Base-by-base conservation (phyloP, 1,140 invertebrate species). In the Bursaphelenchus mucronatus region DNA sequence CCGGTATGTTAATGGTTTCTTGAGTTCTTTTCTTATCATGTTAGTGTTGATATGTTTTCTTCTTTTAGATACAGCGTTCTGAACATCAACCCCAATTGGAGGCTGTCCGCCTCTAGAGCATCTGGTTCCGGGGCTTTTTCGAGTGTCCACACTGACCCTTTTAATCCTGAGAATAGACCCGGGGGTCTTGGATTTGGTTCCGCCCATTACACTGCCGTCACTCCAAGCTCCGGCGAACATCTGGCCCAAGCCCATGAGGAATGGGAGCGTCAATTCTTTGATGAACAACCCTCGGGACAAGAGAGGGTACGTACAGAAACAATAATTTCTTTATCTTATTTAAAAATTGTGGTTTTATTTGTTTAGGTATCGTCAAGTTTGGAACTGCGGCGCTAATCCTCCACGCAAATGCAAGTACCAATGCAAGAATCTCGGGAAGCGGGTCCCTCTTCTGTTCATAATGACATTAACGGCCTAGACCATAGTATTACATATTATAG, bases 211-310 rank as follows among this genome's bases (percentile, higher is more conserved):
- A 59, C 57, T 1, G 57, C 57, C 40, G 57, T 59, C 40, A 39
- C 57, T n/a, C 57, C 57, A 17, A 44, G 40, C 11, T 44, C 57
- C 11, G 11, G 40, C 30, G 57, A 39, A n/a, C 57, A 44, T 13
- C 40, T 59, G 40, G 21, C 19, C 2, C 54, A 55, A 6, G 61
- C 61, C 11, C 61, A 65, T 15, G 57, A 64, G 3, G 61, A 63
- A 41, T 63, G 58, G 59, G 61, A 63, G 56, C 61, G 61, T 11
- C 61, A 63, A 58, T 63, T 63, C 61, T 63, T 63, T 58, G 61
- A 64, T 3, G 61, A 61, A n/a, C 30, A 30, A 30, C 30, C 30
- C 30, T 1, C 30, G 30, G 30, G 58, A 63, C 61, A 21, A 46
- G 11, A 13, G 3, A 41, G 56, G 57, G 55, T 15, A 64, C 2